phyloP scores from a whole-genome alignment of 2,113 vertebrate species.

The Nettapus auritus region DNA sequence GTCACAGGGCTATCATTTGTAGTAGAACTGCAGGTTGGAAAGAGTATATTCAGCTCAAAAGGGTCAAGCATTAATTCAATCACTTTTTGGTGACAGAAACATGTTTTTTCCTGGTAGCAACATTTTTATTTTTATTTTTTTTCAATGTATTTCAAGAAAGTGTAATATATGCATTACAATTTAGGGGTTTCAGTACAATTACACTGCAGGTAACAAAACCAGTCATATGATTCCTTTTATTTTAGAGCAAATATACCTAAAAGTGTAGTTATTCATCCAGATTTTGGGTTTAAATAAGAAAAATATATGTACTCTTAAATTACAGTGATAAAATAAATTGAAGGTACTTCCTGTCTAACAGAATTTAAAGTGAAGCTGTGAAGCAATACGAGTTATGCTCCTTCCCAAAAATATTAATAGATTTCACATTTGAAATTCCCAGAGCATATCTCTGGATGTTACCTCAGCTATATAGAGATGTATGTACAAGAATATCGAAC shows the following conservation, averaged over 20 bases:
- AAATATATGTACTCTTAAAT: neutral
- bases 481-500: neutral
- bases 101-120: neutral
- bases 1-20: neutral
- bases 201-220: neutral
- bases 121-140: neutral
- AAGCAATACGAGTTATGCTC: neutral
- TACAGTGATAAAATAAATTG: neutral
- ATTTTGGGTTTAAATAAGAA: neutral
- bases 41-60: neutral
- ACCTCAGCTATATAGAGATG: neutral
- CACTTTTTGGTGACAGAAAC: neutral
- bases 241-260: neutral
- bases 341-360: neutral
- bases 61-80: neutral
- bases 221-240: neutral
- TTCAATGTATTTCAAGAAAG: neutral
- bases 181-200: neutral
- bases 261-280: neutral
- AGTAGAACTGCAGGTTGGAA: neutral
- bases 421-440: neutral
- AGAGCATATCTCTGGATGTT: neutral
- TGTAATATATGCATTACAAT: neutral
- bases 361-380: neutral
- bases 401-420: neutral